These are phyloP conservation scores for Ifrita kowaldi DNA, from an alignment of 2,113 vertebrate genomes.

Conservation along the genomic window DNA sequence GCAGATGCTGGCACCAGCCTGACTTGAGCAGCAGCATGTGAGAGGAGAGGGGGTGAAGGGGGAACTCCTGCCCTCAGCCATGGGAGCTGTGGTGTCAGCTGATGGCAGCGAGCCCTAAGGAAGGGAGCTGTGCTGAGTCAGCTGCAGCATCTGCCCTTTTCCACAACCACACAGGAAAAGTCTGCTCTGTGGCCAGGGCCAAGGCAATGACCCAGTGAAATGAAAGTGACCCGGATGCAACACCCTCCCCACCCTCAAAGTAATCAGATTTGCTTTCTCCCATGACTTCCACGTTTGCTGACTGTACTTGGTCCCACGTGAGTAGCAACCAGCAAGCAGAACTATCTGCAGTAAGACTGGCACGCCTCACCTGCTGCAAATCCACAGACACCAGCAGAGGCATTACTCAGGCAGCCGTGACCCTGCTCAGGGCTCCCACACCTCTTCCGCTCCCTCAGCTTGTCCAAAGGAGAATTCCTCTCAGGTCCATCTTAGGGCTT, in stretches of 20 bases:
- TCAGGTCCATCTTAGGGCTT: background rate
- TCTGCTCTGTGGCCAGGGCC: background rate
- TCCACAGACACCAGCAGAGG: background rate
- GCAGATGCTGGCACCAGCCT: background rate
- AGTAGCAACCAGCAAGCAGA: background rate
- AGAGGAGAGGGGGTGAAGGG: background rate
- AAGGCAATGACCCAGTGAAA: background rate
- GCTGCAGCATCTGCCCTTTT: background rate
- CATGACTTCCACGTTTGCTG: background rate
- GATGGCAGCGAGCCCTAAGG: accelerated
- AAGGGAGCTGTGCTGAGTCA: background rate
- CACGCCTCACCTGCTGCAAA: background rate
- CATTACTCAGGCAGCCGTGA: accelerated
- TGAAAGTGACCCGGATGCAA: background rate
- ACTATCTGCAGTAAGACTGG: background rate
- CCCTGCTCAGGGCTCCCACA: background rate
- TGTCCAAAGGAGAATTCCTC: background rate
- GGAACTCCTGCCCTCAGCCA: background rate
- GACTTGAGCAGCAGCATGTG: background rate
- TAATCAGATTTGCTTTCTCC: background rate
- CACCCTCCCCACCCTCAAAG: background rate
- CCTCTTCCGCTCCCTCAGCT: background rate
- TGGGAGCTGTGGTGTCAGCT: background rate
- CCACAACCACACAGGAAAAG: background rate
- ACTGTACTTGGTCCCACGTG: background rate